phyloP scores from a whole-genome alignment of 2,888 invertebrate genomes.

The Chymomyza caudatula region DNA sequence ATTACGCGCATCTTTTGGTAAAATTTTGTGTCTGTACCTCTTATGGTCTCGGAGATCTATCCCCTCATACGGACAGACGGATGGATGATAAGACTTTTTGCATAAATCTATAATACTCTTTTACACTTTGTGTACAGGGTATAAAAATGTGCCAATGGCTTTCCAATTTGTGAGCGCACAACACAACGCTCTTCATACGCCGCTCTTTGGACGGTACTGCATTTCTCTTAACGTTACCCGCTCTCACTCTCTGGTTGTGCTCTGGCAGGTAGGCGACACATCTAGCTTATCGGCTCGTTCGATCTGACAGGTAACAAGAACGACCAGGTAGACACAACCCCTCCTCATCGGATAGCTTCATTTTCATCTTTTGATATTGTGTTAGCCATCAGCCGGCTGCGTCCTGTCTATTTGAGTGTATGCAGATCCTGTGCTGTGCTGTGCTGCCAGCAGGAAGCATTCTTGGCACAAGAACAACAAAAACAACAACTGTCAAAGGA shows the following conservation, averaged over 20 bases:
- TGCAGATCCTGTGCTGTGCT: conserved; percentile 1
- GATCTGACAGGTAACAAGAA: conserved; percentile 67
- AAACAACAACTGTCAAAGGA: neutral
- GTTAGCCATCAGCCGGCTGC: conserved; percentile 27
- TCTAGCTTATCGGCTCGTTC: conserved; percentile 27
- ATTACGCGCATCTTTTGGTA: no score
- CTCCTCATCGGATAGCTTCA: conserved; percentile 33
- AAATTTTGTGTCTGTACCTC: no score
- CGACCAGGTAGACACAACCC: conserved; percentile 36
- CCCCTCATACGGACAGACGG: no score
- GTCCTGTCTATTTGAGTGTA: neutral
- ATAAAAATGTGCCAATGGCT: no score
- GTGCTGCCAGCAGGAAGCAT: conserved; percentile 51
- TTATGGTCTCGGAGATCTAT: no score
- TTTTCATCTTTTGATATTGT: conserved; percentile 3
- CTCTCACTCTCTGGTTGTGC: neutral
- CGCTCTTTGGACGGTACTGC: no score
- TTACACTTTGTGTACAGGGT: no score
- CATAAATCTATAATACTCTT: no score
- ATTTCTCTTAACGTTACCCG: neutral
- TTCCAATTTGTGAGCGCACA: no score
- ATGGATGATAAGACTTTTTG: no score
- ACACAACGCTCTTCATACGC: no score
- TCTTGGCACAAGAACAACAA: neutral
- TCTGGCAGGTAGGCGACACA: neutral